Percentiles rank a stretch among this genome's conserved stretches.
Conservation (phyloP, 2,888 invertebrate genomes). For the Megamerina dolium region DNA sequence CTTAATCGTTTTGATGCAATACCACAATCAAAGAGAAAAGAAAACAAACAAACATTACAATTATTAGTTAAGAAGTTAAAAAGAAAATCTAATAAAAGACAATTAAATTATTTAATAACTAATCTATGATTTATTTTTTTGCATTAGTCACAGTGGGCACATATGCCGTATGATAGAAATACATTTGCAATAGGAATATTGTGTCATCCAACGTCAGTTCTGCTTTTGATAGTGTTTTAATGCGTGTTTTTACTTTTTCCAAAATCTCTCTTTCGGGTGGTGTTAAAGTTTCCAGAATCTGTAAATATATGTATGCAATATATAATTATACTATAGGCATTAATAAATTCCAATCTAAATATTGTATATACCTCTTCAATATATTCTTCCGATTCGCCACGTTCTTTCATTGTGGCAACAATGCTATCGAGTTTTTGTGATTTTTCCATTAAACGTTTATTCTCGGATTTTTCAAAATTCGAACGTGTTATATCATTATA, state of each 20-base stretch:
- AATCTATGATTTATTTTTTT: too few relatives aligned
- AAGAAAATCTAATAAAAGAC: too few relatives aligned
- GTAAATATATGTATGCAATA: slow-evolving; percentile 5
- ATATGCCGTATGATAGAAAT: slow-evolving; percentile 54
- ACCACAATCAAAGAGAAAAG: too few relatives aligned
- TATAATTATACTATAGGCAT: too few relatives aligned
- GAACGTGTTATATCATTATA: slow-evolving; percentile 64
- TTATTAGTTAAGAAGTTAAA: too few relatives aligned
- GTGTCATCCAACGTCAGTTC: slow-evolving; percentile 78
- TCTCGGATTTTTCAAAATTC: slow-evolving; percentile 59
- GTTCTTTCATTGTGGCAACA: slow-evolving; percentile 69
- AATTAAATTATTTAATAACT: too few relatives aligned
- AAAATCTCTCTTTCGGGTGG: slow-evolving; percentile 76
- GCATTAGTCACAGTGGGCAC: slow-evolving; percentile 13
- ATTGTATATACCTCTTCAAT: slow-evolving; percentile 69
- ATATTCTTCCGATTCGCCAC: slow-evolving; percentile 72
- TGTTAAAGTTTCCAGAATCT: slow-evolving; percentile 70
- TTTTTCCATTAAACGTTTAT: slow-evolving; percentile 79
- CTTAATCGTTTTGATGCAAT: too few relatives aligned
- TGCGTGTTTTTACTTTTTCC: slow-evolving; percentile 64
- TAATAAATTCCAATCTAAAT: not conserved
- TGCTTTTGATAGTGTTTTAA: slow-evolving; percentile 70
- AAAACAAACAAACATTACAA: too few relatives aligned
- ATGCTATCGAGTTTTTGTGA: slow-evolving; percentile 79
- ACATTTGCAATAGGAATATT: slow-evolving; percentile 75